A percentile compares a stretch with the other conserved stretches of the same genome.
Conservation (phyloP, 2,113 vertebrate species). For the Xenopus laevis region DNA sequence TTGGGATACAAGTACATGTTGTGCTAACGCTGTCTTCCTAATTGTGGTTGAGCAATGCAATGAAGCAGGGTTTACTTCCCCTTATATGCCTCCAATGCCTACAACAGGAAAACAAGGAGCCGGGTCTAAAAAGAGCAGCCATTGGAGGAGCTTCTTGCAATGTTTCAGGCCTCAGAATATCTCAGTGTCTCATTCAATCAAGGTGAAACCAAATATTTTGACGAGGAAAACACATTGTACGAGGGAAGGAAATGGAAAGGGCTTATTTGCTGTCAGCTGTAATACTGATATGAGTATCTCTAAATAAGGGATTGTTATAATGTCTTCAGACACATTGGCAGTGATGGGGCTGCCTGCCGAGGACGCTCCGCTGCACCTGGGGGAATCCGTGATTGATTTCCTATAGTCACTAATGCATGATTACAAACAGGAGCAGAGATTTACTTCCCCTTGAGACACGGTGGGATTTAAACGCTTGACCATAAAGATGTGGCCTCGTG, state of each 20-base stretch:
- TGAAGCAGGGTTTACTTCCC: too few relatives aligned
- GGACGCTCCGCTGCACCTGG: background rate
- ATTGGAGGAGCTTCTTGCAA: too few relatives aligned
- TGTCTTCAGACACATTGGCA: background rate
- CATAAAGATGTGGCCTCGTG: too few relatives aligned
- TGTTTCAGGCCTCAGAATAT: background rate
- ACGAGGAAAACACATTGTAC: background rate
- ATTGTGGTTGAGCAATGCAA: too few relatives aligned
- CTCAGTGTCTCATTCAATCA: background rate
- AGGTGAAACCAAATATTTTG: background rate
- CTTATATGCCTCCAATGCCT: too few relatives aligned
- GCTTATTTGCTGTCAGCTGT: background rate
- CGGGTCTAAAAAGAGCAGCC: too few relatives aligned
- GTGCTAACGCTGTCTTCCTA: too few relatives aligned
- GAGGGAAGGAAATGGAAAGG: background rate
- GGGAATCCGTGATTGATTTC: background rate
- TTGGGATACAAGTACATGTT: too few relatives aligned
- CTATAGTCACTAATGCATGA: background rate
- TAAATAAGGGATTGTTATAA: background rate
- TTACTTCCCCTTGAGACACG: background rate
- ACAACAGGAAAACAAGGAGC: too few relatives aligned
- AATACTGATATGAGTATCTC: background rate
- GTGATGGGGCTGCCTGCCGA: background rate
- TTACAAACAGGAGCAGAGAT: background rate
- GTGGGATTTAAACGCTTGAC: background rate